Evolutionary conservation across 1,140 invertebrate genomes (phyloP), one percentile per base, ranked within the genome.

Genomic region (Gryon sp.): DNA sequence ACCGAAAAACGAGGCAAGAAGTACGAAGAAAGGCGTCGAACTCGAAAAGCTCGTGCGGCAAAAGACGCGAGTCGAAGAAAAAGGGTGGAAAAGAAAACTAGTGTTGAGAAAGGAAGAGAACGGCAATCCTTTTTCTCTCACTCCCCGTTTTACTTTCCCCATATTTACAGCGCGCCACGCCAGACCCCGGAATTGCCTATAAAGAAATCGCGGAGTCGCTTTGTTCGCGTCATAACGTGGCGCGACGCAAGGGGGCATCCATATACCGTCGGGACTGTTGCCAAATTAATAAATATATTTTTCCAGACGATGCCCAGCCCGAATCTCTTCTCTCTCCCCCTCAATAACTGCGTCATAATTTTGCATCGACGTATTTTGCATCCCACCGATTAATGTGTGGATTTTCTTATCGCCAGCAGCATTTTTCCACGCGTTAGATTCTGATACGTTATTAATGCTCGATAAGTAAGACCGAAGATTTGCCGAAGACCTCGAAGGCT

Each of bases 241-340:
- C n/a, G n/a, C 83, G 85, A 86, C 81, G 82, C 82, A 82, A 85
- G 78, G 65, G 76, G 79, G 81, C 82, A 82, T n/a, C n/a, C n/a
- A n/a, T n/a, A n/a, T 83, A 86, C 81, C 80, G 69, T 72, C 80
- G 85, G 86, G 84, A 83, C 75, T 76, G 45, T 81, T 87, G 87
- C 86, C 87, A 88, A 89, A 89, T 88, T 88, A 88, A 89, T 88
- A 88, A 89, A 88, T 88, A 88, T 84, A 87, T 87, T 84, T n/a
- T 78, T 14, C 63, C 80, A 80, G 82, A 82, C 85, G 81, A 82
- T 80, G 72, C 76, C 78, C 73, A 18, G 41, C 69, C 55, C 55
- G 16, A n/a, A n/a, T n/a, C n/a, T n/a, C n/a, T n/a, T n/a, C n/a
- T n/a, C n/a, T n/a, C n/a, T n/a, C n/a, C n/a, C n/a, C 52, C 59